Evolutionary conservation across 2,888 invertebrate species (phyloP).

Genomic region (Listrodromus nycthemerus): DNA sequence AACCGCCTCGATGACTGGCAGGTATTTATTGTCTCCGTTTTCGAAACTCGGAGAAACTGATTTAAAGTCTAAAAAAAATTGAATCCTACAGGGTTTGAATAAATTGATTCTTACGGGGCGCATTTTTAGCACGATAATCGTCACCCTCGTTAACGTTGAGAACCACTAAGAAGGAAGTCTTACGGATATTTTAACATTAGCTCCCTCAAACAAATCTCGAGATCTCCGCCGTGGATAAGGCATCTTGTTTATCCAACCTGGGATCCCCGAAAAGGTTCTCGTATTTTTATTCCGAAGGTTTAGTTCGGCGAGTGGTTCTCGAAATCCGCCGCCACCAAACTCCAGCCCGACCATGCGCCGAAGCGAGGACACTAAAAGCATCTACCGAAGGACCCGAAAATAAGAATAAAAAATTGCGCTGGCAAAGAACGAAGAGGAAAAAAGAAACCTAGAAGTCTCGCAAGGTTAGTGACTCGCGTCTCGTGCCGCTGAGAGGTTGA

Average conservation of each 20-base stretch:
- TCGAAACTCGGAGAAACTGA: background rate
- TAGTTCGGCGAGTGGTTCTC: background rate
- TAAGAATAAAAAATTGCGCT: conserved; percentile 54
- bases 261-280: conserved; percentile 11
- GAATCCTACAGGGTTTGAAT: too few relatives aligned
- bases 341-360: conserved; percentile 1
- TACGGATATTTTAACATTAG: background rate
- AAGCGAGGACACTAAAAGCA: conserved; percentile 35
- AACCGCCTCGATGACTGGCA: background rate
- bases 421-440: conserved; percentile 56
- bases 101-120: background rate
- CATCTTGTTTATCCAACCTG: conserved; percentile 2
- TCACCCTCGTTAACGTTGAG: background rate
- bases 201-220: background rate
- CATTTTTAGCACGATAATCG: background rate
- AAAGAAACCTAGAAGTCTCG: conserved; percentile 50
- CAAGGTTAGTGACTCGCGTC: conserved; percentile 75
- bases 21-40: conserved; percentile 11
- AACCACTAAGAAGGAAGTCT: background rate
- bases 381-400: conserved; percentile 27
- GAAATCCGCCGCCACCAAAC: background rate
- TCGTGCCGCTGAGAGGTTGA: conserved; percentile 70
- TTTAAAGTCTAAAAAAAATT: background rate
- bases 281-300: background rate
- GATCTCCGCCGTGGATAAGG: background rate